These are phyloP conservation scores for Oplegnathus fasciatus DNA, from an alignment of 2,113 vertebrate genomes.

Conservation along the genomic window DNA sequence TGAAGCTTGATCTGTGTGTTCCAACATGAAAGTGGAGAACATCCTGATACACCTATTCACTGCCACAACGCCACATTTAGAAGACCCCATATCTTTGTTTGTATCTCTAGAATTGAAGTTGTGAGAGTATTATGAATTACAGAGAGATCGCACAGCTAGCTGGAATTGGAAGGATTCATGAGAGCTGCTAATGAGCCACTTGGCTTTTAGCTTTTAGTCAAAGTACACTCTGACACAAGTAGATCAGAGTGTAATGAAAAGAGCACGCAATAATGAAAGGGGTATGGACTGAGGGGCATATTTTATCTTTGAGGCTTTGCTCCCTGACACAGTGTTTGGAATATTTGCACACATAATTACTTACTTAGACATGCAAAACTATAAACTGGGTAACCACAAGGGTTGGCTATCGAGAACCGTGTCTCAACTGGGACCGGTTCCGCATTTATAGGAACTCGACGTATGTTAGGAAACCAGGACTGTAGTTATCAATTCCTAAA, in stretches of 20 bases:
- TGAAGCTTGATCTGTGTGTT: background rate
- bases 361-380: slow-evolving; percentile 1
- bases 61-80: background rate
- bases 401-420: background rate
- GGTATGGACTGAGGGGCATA: slow-evolving; percentile 56
- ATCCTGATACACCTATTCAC: background rate
- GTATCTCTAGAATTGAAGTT: slow-evolving; percentile 11
- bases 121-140: slow-evolving; percentile 34
- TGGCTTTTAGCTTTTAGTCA: slow-evolving; percentile 69
- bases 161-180: slow-evolving; percentile 52
- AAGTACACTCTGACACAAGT: slow-evolving; percentile 66
- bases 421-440: background rate
- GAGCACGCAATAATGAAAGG: slow-evolving; percentile 60
- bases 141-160: slow-evolving; percentile 31
- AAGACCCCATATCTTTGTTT: background rate
- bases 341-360: slow-evolving; percentile 1
- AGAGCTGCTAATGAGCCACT: slow-evolving; percentile 72
- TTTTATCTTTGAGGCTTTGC: slow-evolving; percentile 40
- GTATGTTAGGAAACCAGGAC: background rate
- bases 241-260: slow-evolving; percentile 64
- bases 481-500: background rate
- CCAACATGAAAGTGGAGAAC: background rate
- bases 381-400: slow-evolving; percentile 2
- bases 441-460: background rate
- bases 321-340: slow-evolving; percentile 17